Percentiles rank a stretch among this genome's conserved stretches.
These are phyloP conservation scores for Spodoptera picta DNA, from an alignment of 2,888 invertebrate species.

Conservation along the genomic window DNA sequence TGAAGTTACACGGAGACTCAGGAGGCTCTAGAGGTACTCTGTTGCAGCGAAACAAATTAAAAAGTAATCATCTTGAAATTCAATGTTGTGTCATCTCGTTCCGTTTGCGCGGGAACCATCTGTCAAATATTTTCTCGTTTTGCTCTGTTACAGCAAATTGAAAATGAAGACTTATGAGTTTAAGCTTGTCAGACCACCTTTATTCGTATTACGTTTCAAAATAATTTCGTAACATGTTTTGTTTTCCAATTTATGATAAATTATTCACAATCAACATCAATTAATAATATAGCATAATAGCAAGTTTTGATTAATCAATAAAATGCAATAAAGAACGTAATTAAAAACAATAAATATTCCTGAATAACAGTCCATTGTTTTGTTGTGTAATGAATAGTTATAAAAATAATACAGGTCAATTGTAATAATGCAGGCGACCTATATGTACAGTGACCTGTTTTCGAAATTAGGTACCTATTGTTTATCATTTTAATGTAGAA, in stretches of 20 bases:
- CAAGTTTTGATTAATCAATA: slow-evolving; percentile 17
- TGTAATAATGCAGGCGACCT: slow-evolving; percentile 27
- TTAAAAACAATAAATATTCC: slow-evolving; percentile 31
- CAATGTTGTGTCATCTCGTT: slow-evolving; percentile 13
- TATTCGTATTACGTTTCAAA: slow-evolving; percentile 3
- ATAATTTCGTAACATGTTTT: too few relatives aligned
- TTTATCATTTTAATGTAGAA: not conserved
- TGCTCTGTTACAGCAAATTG: slow-evolving; percentile 12
- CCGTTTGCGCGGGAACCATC: slow-evolving; percentile 12
- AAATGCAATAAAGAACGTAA: slow-evolving; percentile 29
- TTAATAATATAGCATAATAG: slow-evolving; percentile 14
- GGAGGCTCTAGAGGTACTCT: slow-evolving; percentile 8
- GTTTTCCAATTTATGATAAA: not conserved
- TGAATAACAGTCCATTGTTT: slow-evolving; percentile 31
- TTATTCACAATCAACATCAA: slow-evolving; percentile 25
- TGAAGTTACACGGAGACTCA: slow-evolving; percentile 4
- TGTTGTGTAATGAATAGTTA: slow-evolving; percentile 22
- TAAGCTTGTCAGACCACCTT: slow-evolving; percentile 2
- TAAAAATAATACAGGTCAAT: slow-evolving; percentile 11
- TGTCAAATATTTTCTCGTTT: slow-evolving; percentile 46
- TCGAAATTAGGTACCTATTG: not conserved
- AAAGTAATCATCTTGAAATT: slow-evolving; percentile 33
- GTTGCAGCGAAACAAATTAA: slow-evolving; percentile 16
- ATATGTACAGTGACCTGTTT: not conserved
- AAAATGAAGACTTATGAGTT: slow-evolving; percentile 28